Base-by-base conservation (phyloP, 2,797 vertebrate species). In the Acanthurus lineatus region DNA sequence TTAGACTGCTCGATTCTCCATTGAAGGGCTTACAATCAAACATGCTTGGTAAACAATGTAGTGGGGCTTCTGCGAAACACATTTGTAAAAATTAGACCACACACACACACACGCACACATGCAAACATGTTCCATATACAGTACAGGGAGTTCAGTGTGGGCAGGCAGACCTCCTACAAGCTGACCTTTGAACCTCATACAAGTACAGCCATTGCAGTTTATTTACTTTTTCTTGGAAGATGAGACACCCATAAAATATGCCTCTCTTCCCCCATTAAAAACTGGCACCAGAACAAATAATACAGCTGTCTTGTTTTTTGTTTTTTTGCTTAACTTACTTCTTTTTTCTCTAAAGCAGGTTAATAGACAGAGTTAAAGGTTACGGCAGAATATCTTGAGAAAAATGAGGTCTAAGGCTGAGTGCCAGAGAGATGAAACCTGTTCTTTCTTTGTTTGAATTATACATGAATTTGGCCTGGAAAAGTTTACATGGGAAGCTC, bases 381-480 rank as follows among this genome's bases (percentile, higher is more conserved):
- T 49, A 45, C 4, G 66, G 3, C 14, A 17, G 44, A 84, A 75
- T 60, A 69, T 71, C 28, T 68, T n/a, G 51, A 42, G 66, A 64
- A 82, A 25, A 6, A 56, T 17, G 8, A 40, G 28, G 4, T 35
- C 5, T 10, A 6, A 17, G 49, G 44, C 69, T 28, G 44, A 20
- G 47, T 66, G 45, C 75, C 76, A 75, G 60, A 58, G 60, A 85
- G 72, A 89, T 72, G 69, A 83, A 81, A 83, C 72, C 25, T 71
- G 89, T 88, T 83, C 79, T 75, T 25, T 25, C 25, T 79, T 72
- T 79, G 64, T 83, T 90, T 89, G 69, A 86, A 81, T 85, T 81
- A 91, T 87, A 85, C 84, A 87, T 84, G 66, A 73, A 74, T 82
- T 76, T 74, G 49, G 61, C 69, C 62, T 40, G 73, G 75, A 69